Evolutionary conservation across 2,113 vertebrate genomes (phyloP).

Genomic region (Thinocorus orbignyianus): DNA sequence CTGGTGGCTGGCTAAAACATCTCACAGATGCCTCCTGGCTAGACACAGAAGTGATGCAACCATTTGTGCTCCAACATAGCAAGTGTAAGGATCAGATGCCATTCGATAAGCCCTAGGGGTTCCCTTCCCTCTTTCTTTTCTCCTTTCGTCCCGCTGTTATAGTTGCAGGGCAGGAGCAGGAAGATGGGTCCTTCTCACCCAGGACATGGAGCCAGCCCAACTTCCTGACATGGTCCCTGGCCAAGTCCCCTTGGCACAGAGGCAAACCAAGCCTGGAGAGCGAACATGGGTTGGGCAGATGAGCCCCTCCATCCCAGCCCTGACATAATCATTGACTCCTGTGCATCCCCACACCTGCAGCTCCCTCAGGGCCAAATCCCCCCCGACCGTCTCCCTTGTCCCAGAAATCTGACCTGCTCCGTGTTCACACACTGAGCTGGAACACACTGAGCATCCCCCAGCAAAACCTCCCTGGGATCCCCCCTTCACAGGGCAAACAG

Average conservation of each 20-base stretch:
- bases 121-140: background rate
- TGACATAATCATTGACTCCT: background rate
- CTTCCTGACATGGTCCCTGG: background rate
- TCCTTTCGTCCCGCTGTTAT: background rate
- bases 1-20: fast-evolving
- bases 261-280: background rate
- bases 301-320: background rate
- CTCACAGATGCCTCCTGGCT: background rate
- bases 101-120: background rate
- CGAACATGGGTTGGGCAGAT: background rate
- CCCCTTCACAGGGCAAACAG: fast-evolving
- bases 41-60: background rate
- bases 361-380: background rate
- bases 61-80: fast-evolving
- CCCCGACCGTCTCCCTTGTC: too few species aligned
- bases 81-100: background rate
- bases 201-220: background rate
- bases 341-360: background rate
- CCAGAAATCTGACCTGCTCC: background rate
- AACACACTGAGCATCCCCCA: background rate
- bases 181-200: background rate
- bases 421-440: background rate
- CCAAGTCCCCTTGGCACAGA: background rate
- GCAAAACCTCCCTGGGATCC: fast-evolving
- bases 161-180: background rate